A percentile compares a stretch with the other conserved stretches of the same genome.
Conservation (phyloP, 2,113 vertebrate genomes). For the Sarotherodon lohbergeri region DNA sequence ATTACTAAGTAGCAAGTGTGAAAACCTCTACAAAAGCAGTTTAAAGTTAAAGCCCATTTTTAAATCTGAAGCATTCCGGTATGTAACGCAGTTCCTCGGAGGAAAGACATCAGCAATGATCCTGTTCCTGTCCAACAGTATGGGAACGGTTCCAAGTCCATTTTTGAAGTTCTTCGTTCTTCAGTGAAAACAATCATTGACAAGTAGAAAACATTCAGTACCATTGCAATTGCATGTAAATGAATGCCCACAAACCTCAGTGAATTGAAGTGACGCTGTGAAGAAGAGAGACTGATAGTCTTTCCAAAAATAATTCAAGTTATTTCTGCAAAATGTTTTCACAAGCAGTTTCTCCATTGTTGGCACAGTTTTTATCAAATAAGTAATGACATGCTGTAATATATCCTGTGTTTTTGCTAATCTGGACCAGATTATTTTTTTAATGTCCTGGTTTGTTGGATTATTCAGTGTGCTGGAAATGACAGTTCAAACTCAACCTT, state of each 20-base stretch:
- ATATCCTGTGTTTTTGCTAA: not conserved
- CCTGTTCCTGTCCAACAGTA: not conserved
- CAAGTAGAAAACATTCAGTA: not conserved
- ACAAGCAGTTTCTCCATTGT: not conserved
- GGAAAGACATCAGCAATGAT: not conserved
- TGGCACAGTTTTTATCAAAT: not conserved
- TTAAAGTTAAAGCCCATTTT: not conserved
- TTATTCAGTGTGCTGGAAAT: not conserved
- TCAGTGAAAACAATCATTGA: not conserved
- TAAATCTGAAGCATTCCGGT: not conserved
- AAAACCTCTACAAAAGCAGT: not conserved
- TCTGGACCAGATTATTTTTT: not conserved
- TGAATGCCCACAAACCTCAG: not conserved
- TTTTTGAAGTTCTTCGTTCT: not conserved
- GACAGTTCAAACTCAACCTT: not conserved
- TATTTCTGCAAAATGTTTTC: not conserved
- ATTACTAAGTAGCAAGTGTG: not conserved
- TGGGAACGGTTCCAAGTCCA: not conserved
- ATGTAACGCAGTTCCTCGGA: not conserved
- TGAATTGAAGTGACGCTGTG: not conserved
- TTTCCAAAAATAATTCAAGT: fast-evolving
- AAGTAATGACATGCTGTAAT: not conserved
- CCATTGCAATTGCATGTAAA: not conserved
- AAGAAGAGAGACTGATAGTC: not conserved
- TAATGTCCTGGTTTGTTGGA: not conserved